phyloP scores from a whole-genome alignment of 1,140 invertebrate species.

The Saccostrea echinata region DNA sequence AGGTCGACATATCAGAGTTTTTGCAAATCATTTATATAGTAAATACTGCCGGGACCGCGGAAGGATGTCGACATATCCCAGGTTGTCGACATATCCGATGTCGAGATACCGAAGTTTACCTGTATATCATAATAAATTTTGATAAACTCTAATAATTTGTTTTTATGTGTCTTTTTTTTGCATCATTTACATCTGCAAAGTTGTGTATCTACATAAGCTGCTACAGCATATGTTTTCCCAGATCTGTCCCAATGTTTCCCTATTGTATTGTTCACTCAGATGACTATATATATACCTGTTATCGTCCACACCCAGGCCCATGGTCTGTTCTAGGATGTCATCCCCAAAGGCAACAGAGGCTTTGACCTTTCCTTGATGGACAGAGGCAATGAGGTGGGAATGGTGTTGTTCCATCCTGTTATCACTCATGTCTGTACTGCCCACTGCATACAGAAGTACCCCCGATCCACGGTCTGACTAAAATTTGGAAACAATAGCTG shows the following conservation, averaged over 20 bases:
- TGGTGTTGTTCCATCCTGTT: constrained; percentile 58
- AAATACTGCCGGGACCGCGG: no score
- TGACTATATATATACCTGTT: constrained; percentile 66
- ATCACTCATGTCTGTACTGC: constrained; percentile 49
- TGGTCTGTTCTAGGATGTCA: constrained; percentile 80
- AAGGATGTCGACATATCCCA: no score
- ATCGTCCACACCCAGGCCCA: constrained; percentile 76
- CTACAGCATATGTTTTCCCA: neutral
- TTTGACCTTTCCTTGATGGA: constrained; percentile 71
- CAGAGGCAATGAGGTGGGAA: constrained; percentile 71
- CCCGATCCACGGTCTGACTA: constrained; percentile 72
- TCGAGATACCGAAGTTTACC: no score
- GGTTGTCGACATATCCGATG: no score
- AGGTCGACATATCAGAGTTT: no score
- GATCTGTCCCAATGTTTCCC: neutral
- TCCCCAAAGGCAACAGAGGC: constrained; percentile 89
- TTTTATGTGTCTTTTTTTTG: neutral
- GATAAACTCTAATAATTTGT: neutral
- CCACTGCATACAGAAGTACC: constrained; percentile 74
- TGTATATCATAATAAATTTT: neutral
- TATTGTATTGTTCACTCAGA: neutral
- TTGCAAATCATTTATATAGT: no score
- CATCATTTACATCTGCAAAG: neutral
- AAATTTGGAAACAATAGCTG: constrained; percentile 31
- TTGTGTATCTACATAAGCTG: neutral